These are phyloP conservation scores for Ahaetulla prasina DNA, from an alignment of 2,113 vertebrate genomes.

Conservation along the genomic window DNA sequence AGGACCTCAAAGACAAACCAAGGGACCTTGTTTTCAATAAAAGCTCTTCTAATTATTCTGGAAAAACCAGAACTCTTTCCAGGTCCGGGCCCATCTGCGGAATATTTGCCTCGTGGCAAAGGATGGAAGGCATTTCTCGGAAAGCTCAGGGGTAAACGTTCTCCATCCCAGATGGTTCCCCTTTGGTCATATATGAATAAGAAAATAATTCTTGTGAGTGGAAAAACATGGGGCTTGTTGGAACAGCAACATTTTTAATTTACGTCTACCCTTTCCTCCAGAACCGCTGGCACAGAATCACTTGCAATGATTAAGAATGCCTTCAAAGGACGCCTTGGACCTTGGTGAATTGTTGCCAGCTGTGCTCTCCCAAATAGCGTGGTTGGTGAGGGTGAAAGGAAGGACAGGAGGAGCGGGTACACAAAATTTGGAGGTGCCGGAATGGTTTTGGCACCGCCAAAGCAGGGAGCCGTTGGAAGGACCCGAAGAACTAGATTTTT, in stretches of 20 bases:
- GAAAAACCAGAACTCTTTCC: slow-evolving; percentile 19
- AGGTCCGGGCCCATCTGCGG: slow-evolving; percentile 26
- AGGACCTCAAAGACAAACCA: not conserved
- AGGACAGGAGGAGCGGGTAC: not conserved
- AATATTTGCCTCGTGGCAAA: slow-evolving; percentile 43
- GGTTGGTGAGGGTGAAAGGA: not conserved
- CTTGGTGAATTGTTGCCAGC: not conserved
- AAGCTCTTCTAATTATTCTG: slow-evolving; percentile 35
- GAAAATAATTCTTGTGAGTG: slow-evolving; percentile 18
- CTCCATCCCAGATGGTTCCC: slow-evolving; percentile 35
- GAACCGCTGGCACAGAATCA: not conserved
- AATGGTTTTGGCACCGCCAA: not conserved
- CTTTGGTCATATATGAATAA: slow-evolving; percentile 34
- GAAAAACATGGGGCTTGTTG: not conserved
- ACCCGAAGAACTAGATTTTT: not conserved
- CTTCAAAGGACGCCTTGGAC: not conserved
- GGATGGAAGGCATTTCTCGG: slow-evolving; percentile 26
- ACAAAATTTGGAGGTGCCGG: not conserved
- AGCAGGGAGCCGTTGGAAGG: not conserved
- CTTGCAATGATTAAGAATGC: not conserved
- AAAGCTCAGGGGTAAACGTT: slow-evolving; percentile 32
- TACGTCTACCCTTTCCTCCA: not conserved
- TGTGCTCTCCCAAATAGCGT: not conserved
- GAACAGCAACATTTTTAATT: not conserved
- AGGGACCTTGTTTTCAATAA: slow-evolving; percentile 5